Evolutionary conservation across 2,797 vertebrate species (phyloP), one percentile per base, ranked within the genome.

Genomic region (Neomorphus geoffroyi): DNA sequence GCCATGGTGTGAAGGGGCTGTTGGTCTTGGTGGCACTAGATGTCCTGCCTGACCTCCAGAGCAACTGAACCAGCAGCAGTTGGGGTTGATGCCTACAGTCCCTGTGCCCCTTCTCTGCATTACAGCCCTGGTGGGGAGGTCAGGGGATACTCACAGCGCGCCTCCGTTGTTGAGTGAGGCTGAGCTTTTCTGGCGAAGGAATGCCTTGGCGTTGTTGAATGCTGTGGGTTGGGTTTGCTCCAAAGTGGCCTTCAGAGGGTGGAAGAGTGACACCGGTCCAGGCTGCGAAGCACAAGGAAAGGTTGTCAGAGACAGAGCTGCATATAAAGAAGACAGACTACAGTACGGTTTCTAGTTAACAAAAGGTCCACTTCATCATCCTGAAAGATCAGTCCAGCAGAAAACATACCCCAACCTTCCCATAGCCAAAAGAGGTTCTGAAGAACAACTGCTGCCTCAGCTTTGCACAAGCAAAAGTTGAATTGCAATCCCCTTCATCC

Each of bases 81-180:
- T 0, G 7, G 17, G 45, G 56, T 7, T 32, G 67, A 16, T 35
- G 45, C 4, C 1, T 12, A 15, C 13, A 6, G 15, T 58, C 64
- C 23, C 11, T 0, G 4, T 24, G 50, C 3, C 45, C 66, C 27
- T 37, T 7, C 17, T 15, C 39, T 21, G 11, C 1, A 0, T 18
- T 6, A 16, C 17, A 12, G 56, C 39, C 35, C 19, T 46, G 27
- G 28, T 9, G 46, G 27, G 58, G 33, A 18, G 7, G 4, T 14
- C 22, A 6, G 0, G 8, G 51, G 60, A 3, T 57, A 99, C 99
- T 99, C 98, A 99, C 99, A 98, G 17, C 0, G 98, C 97, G 19
- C 98, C 98, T 7, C 99, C 99, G 1, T 99, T 99, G 98, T 99
- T 99, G 92, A 99, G 98, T 0, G 98, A 98, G 53, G 98, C 98